Evolutionary conservation across 1,140 invertebrate species (phyloP).

Genomic region (Aradophagus sp.): DNA sequence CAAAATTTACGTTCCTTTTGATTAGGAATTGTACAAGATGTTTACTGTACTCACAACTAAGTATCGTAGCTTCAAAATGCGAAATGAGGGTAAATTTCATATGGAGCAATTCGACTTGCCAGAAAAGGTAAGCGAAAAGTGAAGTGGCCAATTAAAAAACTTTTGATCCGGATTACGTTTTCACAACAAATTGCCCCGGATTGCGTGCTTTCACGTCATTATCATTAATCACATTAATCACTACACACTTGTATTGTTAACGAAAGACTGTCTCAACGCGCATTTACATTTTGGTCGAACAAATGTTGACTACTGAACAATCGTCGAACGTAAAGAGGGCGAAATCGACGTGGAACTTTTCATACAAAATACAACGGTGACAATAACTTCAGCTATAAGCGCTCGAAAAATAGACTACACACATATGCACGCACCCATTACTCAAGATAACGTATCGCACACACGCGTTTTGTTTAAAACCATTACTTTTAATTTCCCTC

Average conservation of each 20-base stretch:
- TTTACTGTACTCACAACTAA: slow-evolving; percentile 58
- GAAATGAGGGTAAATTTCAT: slow-evolving; percentile 47
- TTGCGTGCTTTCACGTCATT: slow-evolving; percentile 32
- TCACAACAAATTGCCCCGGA: slow-evolving; percentile 16
- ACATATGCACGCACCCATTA: slow-evolving; percentile 51
- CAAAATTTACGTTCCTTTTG: slow-evolving; percentile 47
- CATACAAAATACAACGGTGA: slow-evolving; percentile 30
- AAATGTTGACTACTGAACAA: slow-evolving; percentile 5
- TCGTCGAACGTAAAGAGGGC: slow-evolving; percentile 17
- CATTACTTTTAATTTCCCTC: slow-evolving; percentile 21
- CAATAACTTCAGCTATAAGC: slow-evolving; percentile 38
- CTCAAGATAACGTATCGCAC: slow-evolving; percentile 11
- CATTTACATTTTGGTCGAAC: slow-evolving; percentile 24
- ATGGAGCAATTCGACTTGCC: slow-evolving; percentile 12
- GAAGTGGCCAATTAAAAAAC: no score
- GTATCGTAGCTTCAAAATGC: slow-evolving; percentile 57
- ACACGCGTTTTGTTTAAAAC: slow-evolving; percentile 7
- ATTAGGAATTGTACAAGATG: slow-evolving; percentile 58
- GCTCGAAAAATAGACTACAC: slow-evolving; percentile 49
- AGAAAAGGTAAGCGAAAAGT: slow-evolving; percentile 5
- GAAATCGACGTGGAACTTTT: slow-evolving; percentile 32
- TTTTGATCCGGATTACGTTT: no score
- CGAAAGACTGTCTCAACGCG: slow-evolving; percentile 13
- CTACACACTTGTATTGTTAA: neutral
- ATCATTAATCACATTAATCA: neutral